phyloP scores from a whole-genome alignment of 2,113 vertebrate species.

The Tupaia tana region DNA sequence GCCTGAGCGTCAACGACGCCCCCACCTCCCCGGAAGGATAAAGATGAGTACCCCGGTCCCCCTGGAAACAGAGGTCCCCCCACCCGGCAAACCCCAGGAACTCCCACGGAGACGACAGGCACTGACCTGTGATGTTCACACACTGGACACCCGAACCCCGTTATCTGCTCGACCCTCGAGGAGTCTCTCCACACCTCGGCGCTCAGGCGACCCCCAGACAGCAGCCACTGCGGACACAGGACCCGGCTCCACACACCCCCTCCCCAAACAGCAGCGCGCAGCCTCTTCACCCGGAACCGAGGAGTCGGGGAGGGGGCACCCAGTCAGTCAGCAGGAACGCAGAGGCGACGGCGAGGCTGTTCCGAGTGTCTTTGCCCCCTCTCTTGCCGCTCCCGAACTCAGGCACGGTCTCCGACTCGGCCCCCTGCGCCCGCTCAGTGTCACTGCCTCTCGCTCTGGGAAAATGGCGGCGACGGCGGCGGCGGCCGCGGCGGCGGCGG shows the following conservation, averaged over 20 bases:
- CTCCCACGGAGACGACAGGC: conserved; percentile 72
- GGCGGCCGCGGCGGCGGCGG: conserved; percentile 73
- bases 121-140: conserved; percentile 96
- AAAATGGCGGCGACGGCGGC: conserved; percentile 87
- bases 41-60: not conserved
- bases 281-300: conserved; percentile 71
- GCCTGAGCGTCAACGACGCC: conserved; percentile 19
- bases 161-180: conserved; percentile 75
- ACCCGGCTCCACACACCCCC: conserved; percentile 79
- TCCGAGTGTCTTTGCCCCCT: conserved; percentile 59
- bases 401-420: conserved; percentile 82
- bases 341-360: conserved; percentile 62
- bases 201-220: conserved; percentile 63
- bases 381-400: conserved; percentile 70
- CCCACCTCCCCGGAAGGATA: not conserved
- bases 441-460: conserved; percentile 89
- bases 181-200: conserved; percentile 64
- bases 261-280: conserved; percentile 76
- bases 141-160: conserved; percentile 87
- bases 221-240: conserved; percentile 74
- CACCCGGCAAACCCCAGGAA: conserved; percentile 24
- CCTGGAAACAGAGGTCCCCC: not conserved
- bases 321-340: conserved; percentile 52
- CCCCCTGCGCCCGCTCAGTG: conserved; percentile 88
- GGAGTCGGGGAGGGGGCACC: conserved; percentile 79